Base-by-base conservation (phyloP, 2,113 vertebrate genomes). In the Oncorhynchus masou region DNA sequence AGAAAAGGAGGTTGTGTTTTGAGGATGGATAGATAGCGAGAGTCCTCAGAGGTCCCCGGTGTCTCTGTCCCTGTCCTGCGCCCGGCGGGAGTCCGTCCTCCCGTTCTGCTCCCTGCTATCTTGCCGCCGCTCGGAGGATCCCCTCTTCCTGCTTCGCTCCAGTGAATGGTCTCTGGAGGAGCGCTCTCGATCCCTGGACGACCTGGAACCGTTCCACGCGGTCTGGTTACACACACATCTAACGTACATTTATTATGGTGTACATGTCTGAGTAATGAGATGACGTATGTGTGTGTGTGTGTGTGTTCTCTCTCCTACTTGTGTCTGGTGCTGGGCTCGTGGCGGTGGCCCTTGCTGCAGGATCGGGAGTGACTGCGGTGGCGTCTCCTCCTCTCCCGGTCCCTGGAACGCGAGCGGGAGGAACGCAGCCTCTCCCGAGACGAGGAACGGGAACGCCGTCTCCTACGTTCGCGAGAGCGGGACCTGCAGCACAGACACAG, bases 31-130 rank as follows among this genome's bases (percentile, higher is more conserved):
- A 51, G 60, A 71, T 74, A 51, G 77, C 69, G 74, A 60, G 76
- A 80, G 76, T 84, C 82, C 82, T 97, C 91, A 97, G 91, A 97
- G 93, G 91, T 97, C 96, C 57, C 95, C 96, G 27, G 93, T 91
- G 87, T 98, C 96, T 92, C 96, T 93, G 90, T 98, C 96, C 92
- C 96, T 93, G 90, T 97, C 96, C 65, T 96, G 96, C 20, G 92
- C 94, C 77, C 94, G 93, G 86, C 94, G 93, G 29, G 92, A 93
- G 76, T 94, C 92, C 1, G 94, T 89, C 91, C 95, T 95, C 78
- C 96, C 97, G 19, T 97, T 98, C 90, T 96, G 87, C 51, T 96
- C 96, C 11, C 94, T 92, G 77, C 92, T 86, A 81, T 91, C 90
- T 83, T 92, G 94, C 2, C 59, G 59, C 20, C 59, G n/a, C 59